Evolutionary conservation across 2,888 invertebrate species (phyloP).

Genomic region (Lithophane leautieri): DNA sequence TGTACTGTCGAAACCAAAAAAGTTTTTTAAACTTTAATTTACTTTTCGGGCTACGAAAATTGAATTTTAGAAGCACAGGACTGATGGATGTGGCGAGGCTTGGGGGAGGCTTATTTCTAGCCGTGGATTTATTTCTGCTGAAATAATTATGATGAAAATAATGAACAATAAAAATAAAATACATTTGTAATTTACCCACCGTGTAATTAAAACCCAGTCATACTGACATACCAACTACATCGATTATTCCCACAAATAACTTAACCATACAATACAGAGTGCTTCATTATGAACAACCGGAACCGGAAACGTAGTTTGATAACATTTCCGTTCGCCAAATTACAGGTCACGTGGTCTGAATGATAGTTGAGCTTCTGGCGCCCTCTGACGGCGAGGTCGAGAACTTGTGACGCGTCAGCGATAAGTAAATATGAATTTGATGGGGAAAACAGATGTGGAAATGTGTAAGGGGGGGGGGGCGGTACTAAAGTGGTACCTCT

Average conservation of each 20-base stretch:
- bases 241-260: constrained; percentile 25
- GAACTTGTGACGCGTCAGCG: constrained; percentile 32
- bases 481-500: background rate
- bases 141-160: background rate
- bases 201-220: background rate
- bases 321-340: constrained; percentile 74
- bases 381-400: constrained; percentile 39
- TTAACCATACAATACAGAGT: constrained; percentile 24
- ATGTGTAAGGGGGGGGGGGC: background rate
- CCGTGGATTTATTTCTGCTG: fast-evolving
- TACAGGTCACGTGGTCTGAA: constrained; percentile 72
- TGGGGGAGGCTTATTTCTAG: background rate
- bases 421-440: constrained; percentile 29
- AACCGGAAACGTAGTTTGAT: constrained; percentile 69
- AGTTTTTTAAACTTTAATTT: background rate
- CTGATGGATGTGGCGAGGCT: background rate
- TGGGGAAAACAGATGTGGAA: background rate
- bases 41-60: background rate
- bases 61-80: background rate
- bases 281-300: constrained; percentile 64
- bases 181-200: background rate
- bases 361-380: constrained; percentile 63
- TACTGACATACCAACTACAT: background rate
- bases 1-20: background rate
- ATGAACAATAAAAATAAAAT: background rate